These are phyloP conservation scores for Neodiprion virginianus DNA, from an alignment of 1,140 invertebrate genomes.

Conservation along the genomic window DNA sequence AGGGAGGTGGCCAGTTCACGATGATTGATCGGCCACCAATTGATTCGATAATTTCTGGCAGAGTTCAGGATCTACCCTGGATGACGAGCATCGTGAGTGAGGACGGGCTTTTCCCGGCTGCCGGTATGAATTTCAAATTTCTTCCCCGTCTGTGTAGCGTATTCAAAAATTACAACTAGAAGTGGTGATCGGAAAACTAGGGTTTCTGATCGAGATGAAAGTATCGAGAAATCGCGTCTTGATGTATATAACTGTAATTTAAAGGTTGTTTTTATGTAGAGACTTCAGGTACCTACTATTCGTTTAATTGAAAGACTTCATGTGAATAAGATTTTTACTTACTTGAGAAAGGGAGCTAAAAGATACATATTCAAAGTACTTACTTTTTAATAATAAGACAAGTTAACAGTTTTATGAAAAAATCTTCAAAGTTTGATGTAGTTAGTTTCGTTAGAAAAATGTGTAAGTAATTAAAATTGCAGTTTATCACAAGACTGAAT, in stretches of 20 bases:
- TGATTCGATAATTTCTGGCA: slow-evolving; percentile 60
- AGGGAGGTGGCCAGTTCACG: slow-evolving; percentile 44
- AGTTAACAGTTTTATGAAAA: too few species aligned
- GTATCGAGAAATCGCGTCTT: not conserved
- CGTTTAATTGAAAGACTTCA: too few species aligned
- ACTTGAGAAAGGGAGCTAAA: too few species aligned
- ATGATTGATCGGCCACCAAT: slow-evolving; percentile 67
- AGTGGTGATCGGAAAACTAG: not conserved
- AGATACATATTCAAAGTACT: too few species aligned
- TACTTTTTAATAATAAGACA: too few species aligned
- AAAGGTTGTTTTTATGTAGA: not conserved
- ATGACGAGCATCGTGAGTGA: slow-evolving; percentile 65
- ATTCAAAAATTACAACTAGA: not conserved
- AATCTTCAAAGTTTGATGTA: too few species aligned
- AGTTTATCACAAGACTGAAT: too few species aligned
- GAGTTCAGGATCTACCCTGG: slow-evolving; percentile 65
- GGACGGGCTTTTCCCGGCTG: slow-evolving; percentile 69
- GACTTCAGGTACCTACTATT: too few species aligned
- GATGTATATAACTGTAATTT: slow-evolving; percentile 7
- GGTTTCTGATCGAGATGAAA: not conserved
- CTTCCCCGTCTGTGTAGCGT: slow-evolving; percentile 17
- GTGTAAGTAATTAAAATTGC: not conserved
- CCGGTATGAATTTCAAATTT: slow-evolving; percentile 53
- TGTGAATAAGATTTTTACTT: too few species aligned
- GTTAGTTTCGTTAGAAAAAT: not conserved